Base-by-base conservation (phyloP, 1,140 invertebrate species). In the Heliconius nattereri region DNA sequence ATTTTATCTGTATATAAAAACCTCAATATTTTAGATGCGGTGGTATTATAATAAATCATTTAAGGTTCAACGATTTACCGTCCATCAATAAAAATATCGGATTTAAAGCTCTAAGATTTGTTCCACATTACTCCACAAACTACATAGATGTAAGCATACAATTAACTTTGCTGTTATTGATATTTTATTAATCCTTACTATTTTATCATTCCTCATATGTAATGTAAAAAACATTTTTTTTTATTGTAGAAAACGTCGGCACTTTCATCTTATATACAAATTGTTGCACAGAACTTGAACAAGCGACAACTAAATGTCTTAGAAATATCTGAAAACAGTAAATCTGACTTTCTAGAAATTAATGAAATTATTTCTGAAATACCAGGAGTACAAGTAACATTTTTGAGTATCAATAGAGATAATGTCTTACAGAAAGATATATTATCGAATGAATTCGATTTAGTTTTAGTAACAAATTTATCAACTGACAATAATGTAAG, bases 271-370 rank as follows among this genome's bases (percentile, higher is more conserved):
- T 79, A 76, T 35, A 71, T 85, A 40, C 84, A 85, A 82, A 78
- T 85, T 13, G 80, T 80, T 2, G 76, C 82, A 72, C 80, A 85
- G 54, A 85, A 82, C 66, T 52, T 85, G 20, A 83, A 81, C 20
- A 85, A 81, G 29, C 45, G 71, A 49, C n/a, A 19, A 1, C 73
- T 85, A 45, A 83, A 73, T 76, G 35, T 85, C 23, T 20, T 80
- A 13, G 82, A 85, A 75, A 57, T 85, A 29, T 57, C 40, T 49
- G 76, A 83, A 8, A 75, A 75, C 37, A 37, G 76, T 66, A 7
- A 52, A 3, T 71, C 73, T 23, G 45, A 72, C 29, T 75, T 81
- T 20, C 49, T 40, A 45, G 57, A 83, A 32, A 40, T 81, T 45
- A 52, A 73, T 71, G 7, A 49, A 35, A 71, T 71, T 52, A 6